phyloP scores from a whole-genome alignment of 1,140 invertebrate species.

The Drosophila obscura region DNA sequence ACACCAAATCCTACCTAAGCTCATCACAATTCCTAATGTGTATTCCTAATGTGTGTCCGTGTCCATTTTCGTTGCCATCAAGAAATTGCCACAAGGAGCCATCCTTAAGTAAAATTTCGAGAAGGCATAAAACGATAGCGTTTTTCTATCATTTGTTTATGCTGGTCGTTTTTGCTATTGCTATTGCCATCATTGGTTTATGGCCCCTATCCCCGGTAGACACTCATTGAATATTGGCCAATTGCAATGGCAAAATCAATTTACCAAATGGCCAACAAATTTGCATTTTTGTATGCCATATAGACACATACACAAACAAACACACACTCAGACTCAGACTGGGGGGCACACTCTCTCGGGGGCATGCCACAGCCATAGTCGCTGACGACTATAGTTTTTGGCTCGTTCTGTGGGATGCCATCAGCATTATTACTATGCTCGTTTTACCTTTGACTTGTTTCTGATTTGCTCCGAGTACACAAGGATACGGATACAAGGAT shows the following conservation, averaged over 20 bases:
- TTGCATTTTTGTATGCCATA: constrained; percentile 53
- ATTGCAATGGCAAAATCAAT: constrained; percentile 68
- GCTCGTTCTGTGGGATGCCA: constrained; percentile 46
- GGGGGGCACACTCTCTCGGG: too few species aligned
- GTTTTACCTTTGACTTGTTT: constrained; percentile 73
- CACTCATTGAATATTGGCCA: constrained; percentile 48
- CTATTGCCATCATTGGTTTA: constrained; percentile 14
- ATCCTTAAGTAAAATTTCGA: constrained; percentile 45
- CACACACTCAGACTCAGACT: neutral
- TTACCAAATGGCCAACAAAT: constrained; percentile 71
- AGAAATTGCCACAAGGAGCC: constrained; percentile 7
- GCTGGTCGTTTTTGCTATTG: neutral
- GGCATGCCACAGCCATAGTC: too few species aligned
- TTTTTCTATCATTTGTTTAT: neutral
- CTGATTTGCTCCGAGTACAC: constrained; percentile 64
- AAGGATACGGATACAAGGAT: constrained; percentile 6
- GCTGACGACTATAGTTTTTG: constrained; percentile 28
- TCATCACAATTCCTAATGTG: too few species aligned
- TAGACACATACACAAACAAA: neutral
- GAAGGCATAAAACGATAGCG: constrained; percentile 35
- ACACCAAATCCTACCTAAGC: too few species aligned
- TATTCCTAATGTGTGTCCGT: too few species aligned
- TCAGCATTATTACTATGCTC: constrained; percentile 70
- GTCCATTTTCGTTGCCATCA: too few species aligned
- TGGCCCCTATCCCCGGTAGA: constrained; percentile 29